These are phyloP conservation scores for Hyphantria cunea DNA, from an alignment of 1,140 invertebrate species.

Conservation along the genomic window DNA sequence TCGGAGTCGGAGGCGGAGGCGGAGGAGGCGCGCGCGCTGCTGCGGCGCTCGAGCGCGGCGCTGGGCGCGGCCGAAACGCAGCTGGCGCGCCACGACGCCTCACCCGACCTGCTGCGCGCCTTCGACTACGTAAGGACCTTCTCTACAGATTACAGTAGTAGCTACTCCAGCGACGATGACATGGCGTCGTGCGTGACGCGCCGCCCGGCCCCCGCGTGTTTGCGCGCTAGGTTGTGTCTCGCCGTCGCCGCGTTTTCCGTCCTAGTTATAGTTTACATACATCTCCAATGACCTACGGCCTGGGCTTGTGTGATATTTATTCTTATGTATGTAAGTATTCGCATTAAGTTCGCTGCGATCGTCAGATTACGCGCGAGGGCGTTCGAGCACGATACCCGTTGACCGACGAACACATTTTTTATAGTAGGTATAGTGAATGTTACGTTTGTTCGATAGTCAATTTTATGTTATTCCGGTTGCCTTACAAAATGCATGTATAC, in stretches of 20 bases:
- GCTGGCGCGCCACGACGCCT: conserved; percentile 67
- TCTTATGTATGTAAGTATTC: conserved; percentile 67
- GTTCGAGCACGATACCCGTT: conserved; percentile 7
- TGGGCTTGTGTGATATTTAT: conserved; percentile 67
- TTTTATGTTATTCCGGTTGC: conserved; percentile 16
- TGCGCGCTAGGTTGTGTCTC: conserved; percentile 68
- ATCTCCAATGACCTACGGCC: conserved; percentile 71
- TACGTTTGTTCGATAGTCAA: conserved; percentile 27
- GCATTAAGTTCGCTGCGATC: conserved; percentile 60
- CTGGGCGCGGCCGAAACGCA: conserved; percentile 69
- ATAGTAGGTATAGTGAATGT: conserved; percentile 22
- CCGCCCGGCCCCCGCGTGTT: conserved; percentile 56
- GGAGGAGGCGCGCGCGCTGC: conserved; percentile 83
- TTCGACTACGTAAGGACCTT: conserved; percentile 80
- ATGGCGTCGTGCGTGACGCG: conserved; percentile 44
- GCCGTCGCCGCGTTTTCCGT: conserved; percentile 77
- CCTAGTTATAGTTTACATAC: conserved; percentile 76
- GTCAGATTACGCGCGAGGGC: conserved; percentile 49
- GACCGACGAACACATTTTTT: conserved; percentile 25
- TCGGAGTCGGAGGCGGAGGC: conserved; percentile 85
- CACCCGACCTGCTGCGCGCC: conserved; percentile 72
- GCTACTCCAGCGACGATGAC: conserved; percentile 50
- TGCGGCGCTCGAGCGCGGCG: conserved; percentile 71
- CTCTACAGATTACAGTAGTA: conserved; percentile 70
- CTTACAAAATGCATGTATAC: conserved; percentile 23